These are phyloP conservation scores for Holocentrus rufus DNA, from an alignment of 2,797 vertebrate genomes.

Conservation along the genomic window DNA sequence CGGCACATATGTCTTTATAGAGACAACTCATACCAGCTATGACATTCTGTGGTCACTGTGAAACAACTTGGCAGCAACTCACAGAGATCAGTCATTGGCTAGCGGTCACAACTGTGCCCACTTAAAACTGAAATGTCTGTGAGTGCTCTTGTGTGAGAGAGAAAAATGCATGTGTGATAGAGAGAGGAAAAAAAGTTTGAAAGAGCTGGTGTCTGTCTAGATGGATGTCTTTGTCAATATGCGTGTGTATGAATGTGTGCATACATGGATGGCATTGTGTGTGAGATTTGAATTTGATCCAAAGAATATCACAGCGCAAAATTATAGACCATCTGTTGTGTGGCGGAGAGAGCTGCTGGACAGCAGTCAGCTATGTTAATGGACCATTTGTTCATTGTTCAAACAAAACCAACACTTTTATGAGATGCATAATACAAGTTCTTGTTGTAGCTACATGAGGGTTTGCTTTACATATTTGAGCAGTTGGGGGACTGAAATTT, in stretches of 20 bases:
- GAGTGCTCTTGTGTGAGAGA: conserved; percentile 2
- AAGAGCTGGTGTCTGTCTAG: conserved; percentile 37
- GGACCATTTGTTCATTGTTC: conserved; percentile 69
- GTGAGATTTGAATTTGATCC: conserved; percentile 60
- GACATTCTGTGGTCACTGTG: conserved; percentile 68
- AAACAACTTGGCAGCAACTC: conserved; percentile 71
- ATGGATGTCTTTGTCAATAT: conserved; percentile 42
- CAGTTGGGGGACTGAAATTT: conserved; percentile 29
- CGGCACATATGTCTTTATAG: conserved; percentile 66
- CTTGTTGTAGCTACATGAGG: conserved; percentile 34
- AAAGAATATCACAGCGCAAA: conserved; percentile 62
- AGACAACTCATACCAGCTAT: conserved; percentile 61
- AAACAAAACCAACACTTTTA: conserved; percentile 62
- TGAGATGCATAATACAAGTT: conserved; percentile 47
- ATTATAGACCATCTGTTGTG: conserved; percentile 75
- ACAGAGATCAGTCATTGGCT: conserved; percentile 65
- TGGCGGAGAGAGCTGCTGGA: conserved; percentile 68
- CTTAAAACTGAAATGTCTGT: conserved; percentile 39
- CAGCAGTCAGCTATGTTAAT: conserved; percentile 70
- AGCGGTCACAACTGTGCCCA: conserved; percentile 62
- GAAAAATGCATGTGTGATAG: not conserved
- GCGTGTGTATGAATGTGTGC: conserved; percentile 34
- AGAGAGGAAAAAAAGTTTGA: not conserved
- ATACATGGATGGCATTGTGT: conserved; percentile 36
- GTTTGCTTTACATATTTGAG: conserved; percentile 57